A percentile compares a stretch with the other conserved stretches of the same genome.
Evolutionary conservation across 2,888 invertebrate species (phyloP).

Genomic region (Gibbula magus): DNA sequence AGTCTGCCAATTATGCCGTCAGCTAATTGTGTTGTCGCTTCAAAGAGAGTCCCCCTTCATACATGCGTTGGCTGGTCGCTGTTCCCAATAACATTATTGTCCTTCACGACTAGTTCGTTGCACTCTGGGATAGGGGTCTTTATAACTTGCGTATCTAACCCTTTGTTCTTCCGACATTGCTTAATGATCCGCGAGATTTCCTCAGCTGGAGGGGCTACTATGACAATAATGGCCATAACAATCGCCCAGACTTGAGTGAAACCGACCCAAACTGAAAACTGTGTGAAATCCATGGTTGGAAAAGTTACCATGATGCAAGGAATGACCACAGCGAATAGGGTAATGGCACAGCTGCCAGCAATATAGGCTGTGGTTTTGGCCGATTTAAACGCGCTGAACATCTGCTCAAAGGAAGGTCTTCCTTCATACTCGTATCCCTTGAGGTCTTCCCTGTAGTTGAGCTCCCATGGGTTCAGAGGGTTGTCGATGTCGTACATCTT

Average conservation of each 20-base stretch:
- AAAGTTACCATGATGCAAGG: constrained; percentile 67
- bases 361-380: constrained; percentile 64
- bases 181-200: constrained; percentile 63
- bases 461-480: constrained; percentile 68
- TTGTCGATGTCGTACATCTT: constrained; percentile 70
- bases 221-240: constrained; percentile 67
- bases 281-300: constrained; percentile 60
- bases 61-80: constrained; percentile 32
- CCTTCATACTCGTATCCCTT: constrained; percentile 62
- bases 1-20: neutral
- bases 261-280: constrained; percentile 66
- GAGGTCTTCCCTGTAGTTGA: constrained; percentile 64
- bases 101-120: constrained; percentile 43
- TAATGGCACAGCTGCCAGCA: constrained; percentile 60
- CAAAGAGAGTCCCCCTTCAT: neutral
- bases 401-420: constrained; percentile 65
- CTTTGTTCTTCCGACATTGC: constrained; percentile 57
- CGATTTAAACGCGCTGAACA: constrained; percentile 60
- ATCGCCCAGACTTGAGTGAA: constrained; percentile 67
- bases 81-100: constrained; percentile 34
- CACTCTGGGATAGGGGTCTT: constrained; percentile 34
- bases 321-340: constrained; percentile 60
- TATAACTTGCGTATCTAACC: constrained; percentile 29
- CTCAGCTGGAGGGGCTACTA: constrained; percentile 66
- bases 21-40: neutral